Conservation (phyloP, 2,888 invertebrate genomes). For the Watsonalla binaria region DNA sequence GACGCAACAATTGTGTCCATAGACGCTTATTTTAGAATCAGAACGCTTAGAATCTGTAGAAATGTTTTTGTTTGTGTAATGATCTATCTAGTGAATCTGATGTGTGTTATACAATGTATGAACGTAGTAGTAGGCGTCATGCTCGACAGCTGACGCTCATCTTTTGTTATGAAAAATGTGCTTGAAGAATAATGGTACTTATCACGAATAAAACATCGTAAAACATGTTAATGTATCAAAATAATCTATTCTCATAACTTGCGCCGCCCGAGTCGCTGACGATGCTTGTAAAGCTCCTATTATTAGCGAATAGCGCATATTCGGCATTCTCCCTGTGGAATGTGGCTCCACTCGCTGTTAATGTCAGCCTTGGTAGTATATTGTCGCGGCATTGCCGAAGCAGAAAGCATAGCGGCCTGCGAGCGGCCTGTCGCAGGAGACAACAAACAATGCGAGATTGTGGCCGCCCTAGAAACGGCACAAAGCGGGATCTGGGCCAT, state of each 20-base stretch:
- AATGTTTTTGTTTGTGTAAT: too few species aligned
- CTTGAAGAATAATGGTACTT: too few species aligned
- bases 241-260: constrained; percentile 1
- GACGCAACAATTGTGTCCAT: too few species aligned
- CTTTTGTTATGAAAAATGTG: too few species aligned
- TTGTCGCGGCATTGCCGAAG: constrained; percentile 16
- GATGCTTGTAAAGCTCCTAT: constrained; percentile 27
- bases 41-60: too few species aligned
- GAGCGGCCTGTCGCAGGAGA: constrained; percentile 3
- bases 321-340: constrained; percentile 12
- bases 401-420: constrained; percentile 31
- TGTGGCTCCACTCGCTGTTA: constrained; percentile 10
- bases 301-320: constrained; percentile 22
- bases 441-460: constrained; percentile 32
- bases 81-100: too few species aligned
- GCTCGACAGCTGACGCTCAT: too few species aligned
- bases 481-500: constrained; percentile 1
- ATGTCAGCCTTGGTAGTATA: constrained; percentile 11
- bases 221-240: too few species aligned
- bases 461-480: constrained; percentile 8
- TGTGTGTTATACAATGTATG: too few species aligned
- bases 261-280: constrained; percentile 12
- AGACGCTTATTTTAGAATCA: too few species aligned
- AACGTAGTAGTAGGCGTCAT: too few species aligned
- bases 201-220: too few species aligned